Base-by-base conservation (phyloP, 2,113 vertebrate species). In the Jacana jacana region DNA sequence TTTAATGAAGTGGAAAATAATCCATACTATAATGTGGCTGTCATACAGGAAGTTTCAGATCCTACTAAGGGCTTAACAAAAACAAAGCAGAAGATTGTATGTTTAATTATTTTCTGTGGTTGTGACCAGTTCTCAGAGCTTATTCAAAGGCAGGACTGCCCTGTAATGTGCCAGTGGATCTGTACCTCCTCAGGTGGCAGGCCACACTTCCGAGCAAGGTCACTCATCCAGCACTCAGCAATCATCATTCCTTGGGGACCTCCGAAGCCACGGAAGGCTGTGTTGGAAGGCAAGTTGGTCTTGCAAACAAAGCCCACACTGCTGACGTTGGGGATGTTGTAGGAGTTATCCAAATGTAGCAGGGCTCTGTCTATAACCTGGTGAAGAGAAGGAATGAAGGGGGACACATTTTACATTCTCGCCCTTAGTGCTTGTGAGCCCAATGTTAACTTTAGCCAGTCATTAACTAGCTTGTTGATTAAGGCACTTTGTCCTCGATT, bases 221-320 rank as follows among this genome's bases (percentile, higher is more conserved):
- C 98, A 0, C 91, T 98, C 86, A 99, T 99, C 99, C 99, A 99
- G 78, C 96, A 97, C 94, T 99, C 99, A 0, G 98, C 96, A 18
- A 99, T 95, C 98, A 99, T 97, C 99, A 99, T 99, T 51, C 98
- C 99, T 75, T 99, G 99, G 1, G 99, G 99, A 1, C 98, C 99
- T 17, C 99, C 99, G 31, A 99, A 99, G 48, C 99, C 99, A 68
- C 99, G 98, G 95, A 99, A 99, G 16, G 99, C 99, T 0, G 99
- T 99, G 95, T 99, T 99, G 92, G 99, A 99, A 9, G 99, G 81
- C 81, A 99, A 94, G 93, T 99, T 99, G 57, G 99, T 99, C 94
- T 98, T 99, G 95, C 99, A 99, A 23, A 99, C 6, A 68, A 95
- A 95, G 46, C 99, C 99, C 2, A 94, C 86, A 1, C 99, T 98